A percentile compares a stretch with the other conserved stretches of the same genome.
Evolutionary conservation across 2,113 vertebrate genomes (phyloP).

Genomic region (Spheniscus mendiculus): DNA sequence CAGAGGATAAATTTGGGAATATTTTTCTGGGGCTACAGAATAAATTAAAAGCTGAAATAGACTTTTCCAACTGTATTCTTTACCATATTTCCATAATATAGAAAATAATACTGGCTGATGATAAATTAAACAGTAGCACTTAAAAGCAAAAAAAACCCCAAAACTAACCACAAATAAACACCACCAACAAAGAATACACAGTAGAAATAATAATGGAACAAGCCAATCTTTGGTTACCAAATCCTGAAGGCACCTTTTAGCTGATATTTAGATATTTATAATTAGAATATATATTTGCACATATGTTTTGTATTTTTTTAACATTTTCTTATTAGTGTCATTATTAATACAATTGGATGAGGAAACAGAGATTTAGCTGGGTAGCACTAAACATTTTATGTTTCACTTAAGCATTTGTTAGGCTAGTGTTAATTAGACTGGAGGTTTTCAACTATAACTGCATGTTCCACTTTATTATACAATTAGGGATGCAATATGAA

Average conservation of each 20-base stretch:
- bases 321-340: neutral
- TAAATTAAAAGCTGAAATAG: neutral
- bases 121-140: neutral
- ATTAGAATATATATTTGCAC: neutral
- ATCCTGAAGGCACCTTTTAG: neutral
- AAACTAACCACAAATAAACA: neutral
- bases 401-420: conserved; percentile 28
- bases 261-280: neutral
- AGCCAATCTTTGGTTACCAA: neutral
- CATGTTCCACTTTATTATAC: conserved; percentile 31
- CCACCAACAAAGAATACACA: neutral
- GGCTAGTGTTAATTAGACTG: conserved; percentile 5
- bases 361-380: neutral
- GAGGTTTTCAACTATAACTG: neutral
- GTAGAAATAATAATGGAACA: neutral
- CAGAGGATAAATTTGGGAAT: neutral
- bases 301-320: neutral
- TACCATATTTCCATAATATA: neutral
- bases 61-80: neutral
- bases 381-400: neutral
- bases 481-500: conserved; percentile 39
- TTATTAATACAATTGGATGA: neutral
- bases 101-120: neutral
- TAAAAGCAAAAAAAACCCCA: neutral
- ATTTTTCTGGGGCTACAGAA: neutral